Percentiles rank a stretch among this genome's conserved stretches.
These are phyloP conservation scores for Rambutsinella grinnellia DNA, from an alignment of 2,888 invertebrate species.

Conservation along the genomic window DNA sequence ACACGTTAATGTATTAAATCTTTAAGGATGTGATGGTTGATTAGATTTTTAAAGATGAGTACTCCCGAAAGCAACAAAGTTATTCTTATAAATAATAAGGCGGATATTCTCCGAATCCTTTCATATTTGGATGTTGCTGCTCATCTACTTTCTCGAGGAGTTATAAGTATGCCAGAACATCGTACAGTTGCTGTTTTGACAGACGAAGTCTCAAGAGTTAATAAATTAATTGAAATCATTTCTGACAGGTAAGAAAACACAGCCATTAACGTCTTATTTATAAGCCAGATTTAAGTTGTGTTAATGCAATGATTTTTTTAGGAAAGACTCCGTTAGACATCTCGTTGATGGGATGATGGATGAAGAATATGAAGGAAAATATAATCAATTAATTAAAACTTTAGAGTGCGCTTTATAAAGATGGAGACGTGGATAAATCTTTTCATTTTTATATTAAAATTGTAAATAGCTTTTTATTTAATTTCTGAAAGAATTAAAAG, in stretches of 20 bases:
- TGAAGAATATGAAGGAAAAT: slow-evolving; percentile 1
- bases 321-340: slow-evolving; percentile 5
- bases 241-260: slow-evolving; percentile 8
- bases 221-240: slow-evolving; percentile 35
- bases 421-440: too few relatives aligned
- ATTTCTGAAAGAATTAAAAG: too few relatives aligned
- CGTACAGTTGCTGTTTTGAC: slow-evolving; percentile 13
- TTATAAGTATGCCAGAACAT: slow-evolving; percentile 41
- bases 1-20: too few relatives aligned
- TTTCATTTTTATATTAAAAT: too few relatives aligned
- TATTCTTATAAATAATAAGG: not conserved
- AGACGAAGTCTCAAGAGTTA: slow-evolving; percentile 19
- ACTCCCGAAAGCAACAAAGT: not conserved
- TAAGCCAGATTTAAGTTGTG: not conserved
- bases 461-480: too few relatives aligned
- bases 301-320: not conserved
- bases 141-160: slow-evolving; percentile 38
- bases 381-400: slow-evolving; percentile 1
- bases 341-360: slow-evolving; percentile 19
- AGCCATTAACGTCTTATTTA: not conserved
- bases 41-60: not conserved
- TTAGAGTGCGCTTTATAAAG: not conserved
- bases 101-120: slow-evolving; percentile 11
- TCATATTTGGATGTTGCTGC: slow-evolving; percentile 40
- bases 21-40: too few relatives aligned